Evolutionary conservation across 2,113 vertebrate species (phyloP).

Genomic region (Irena cyanogastra): DNA sequence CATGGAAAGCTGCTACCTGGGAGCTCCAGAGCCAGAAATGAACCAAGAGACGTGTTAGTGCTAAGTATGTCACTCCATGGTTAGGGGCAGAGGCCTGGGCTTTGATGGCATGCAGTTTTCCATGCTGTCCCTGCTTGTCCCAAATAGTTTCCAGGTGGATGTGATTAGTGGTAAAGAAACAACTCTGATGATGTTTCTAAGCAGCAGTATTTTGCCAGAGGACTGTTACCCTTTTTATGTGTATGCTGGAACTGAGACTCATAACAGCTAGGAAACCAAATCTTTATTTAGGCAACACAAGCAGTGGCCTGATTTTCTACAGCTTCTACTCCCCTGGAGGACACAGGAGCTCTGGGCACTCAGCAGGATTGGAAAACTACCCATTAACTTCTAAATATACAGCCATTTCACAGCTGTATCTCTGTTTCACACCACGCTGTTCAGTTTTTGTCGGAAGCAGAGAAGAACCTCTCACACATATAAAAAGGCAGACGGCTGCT

Average conservation of each 20-base stretch:
- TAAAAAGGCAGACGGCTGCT: not conserved
- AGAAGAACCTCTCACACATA: not conserved
- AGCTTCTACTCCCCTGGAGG: not conserved
- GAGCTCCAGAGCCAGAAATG: not conserved
- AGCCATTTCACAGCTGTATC: constrained; percentile 2
- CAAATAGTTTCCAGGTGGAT: not conserved
- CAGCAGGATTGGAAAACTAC: not conserved
- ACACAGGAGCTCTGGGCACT: not conserved
- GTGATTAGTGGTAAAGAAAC: not conserved
- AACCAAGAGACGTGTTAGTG: not conserved
- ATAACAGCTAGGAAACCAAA: not conserved
- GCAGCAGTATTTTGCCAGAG: not conserved
- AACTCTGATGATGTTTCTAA: not conserved
- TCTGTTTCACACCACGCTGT: not conserved
- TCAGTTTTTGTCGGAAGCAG: not conserved
- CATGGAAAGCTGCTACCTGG: not conserved
- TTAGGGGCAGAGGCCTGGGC: not conserved
- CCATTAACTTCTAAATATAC: constrained; percentile 23
- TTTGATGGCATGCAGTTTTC: not conserved
- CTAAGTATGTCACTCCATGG: not conserved
- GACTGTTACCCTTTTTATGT: not conserved
- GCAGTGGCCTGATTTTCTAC: constrained; percentile 2
- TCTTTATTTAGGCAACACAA: constrained; percentile 19
- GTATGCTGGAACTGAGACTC: not conserved
- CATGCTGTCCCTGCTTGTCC: not conserved